phyloP scores from a whole-genome alignment of 2,113 vertebrate species.

The Forbesichthys papilliferus region DNA sequence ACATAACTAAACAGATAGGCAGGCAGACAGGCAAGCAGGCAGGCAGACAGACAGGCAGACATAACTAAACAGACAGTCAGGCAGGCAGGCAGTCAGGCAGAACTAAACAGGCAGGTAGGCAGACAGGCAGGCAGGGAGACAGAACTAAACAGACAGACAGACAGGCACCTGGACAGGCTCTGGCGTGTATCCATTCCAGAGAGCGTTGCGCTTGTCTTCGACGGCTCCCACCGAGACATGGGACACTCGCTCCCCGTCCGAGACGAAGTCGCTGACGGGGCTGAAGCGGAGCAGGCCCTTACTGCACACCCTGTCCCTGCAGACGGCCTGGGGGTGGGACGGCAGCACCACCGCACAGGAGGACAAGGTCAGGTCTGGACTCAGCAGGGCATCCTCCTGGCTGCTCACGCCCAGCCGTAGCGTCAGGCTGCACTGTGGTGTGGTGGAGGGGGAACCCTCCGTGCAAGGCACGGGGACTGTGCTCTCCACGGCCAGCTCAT shows the following conservation, averaged over 20 bases:
- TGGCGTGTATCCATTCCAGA: slow-evolving; percentile 86
- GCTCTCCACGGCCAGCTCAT: slow-evolving; percentile 81
- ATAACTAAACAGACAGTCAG: background rate
- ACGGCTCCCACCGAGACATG: slow-evolving; percentile 76
- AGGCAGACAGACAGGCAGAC: background rate
- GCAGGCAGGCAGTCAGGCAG: background rate
- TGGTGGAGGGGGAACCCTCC: slow-evolving; percentile 47
- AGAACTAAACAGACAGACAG: background rate
- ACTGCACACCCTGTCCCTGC: slow-evolving; percentile 77
- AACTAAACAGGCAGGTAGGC: too few species aligned
- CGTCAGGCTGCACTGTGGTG: slow-evolving; percentile 78
- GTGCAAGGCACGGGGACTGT: slow-evolving; percentile 83
- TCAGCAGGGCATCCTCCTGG: slow-evolving; percentile 48
- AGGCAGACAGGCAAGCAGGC: background rate
- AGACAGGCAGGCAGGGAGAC: background rate
- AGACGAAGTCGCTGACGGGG: slow-evolving; percentile 80
- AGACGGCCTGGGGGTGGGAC: slow-evolving; percentile 50
- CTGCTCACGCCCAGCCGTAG: slow-evolving; percentile 78
- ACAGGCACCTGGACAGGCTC: slow-evolving; percentile 78
- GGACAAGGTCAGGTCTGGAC: slow-evolving; percentile 84
- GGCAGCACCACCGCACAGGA: slow-evolving; percentile 82
- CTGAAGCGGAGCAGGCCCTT: slow-evolving; percentile 75
- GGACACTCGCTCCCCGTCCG: slow-evolving; percentile 81
- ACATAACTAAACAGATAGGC: background rate
- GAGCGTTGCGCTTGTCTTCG: slow-evolving; percentile 70